These are phyloP conservation scores for Vanessa tameamea DNA, from an alignment of 1,140 invertebrate genomes.

Conservation along the genomic window DNA sequence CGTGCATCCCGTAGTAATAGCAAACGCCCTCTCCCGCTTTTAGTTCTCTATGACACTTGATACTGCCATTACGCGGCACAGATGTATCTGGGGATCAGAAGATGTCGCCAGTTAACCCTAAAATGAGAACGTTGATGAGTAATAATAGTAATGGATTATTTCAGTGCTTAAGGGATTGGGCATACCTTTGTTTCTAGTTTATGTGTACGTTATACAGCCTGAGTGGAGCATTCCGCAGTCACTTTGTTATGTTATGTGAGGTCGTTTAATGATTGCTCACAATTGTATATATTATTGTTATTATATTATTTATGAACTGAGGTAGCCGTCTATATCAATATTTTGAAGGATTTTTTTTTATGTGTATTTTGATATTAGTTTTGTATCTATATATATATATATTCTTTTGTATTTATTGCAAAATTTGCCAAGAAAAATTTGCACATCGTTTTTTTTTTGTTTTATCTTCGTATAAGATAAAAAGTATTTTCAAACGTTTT, in stretches of 20 bases:
- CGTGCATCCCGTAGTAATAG: conserved; percentile 41
- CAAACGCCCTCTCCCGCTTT: conserved; percentile 48
- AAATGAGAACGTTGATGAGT: conserved; percentile 66
- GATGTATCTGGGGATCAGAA: conserved; percentile 58
- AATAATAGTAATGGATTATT: conserved; percentile 71
- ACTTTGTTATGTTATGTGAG: conserved; percentile 21
- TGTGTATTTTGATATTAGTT: too few relatives aligned
- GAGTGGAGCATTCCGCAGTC: conserved; percentile 29
- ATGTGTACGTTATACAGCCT: conserved; percentile 20
- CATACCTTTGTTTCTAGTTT: conserved; percentile 42
- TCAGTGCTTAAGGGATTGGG: conserved; percentile 46
- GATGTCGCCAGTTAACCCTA: conserved; percentile 69
- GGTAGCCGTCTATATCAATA: too few relatives aligned
- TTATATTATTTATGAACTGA: too few relatives aligned
- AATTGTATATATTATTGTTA: neutral
- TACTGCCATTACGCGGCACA: conserved; percentile 55
- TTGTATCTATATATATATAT: too few relatives aligned
- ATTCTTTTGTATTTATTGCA: too few relatives aligned
- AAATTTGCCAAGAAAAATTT: too few relatives aligned
- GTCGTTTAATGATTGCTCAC: conserved; percentile 20
- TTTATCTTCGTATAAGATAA: too few relatives aligned
- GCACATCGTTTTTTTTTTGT: too few relatives aligned
- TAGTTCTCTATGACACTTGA: conserved; percentile 66
- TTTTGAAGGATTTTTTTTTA: too few relatives aligned
- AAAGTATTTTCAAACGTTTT: too few relatives aligned